Conservation (phyloP, 2,113 vertebrate genomes). For the Harpagus bidentatus region DNA sequence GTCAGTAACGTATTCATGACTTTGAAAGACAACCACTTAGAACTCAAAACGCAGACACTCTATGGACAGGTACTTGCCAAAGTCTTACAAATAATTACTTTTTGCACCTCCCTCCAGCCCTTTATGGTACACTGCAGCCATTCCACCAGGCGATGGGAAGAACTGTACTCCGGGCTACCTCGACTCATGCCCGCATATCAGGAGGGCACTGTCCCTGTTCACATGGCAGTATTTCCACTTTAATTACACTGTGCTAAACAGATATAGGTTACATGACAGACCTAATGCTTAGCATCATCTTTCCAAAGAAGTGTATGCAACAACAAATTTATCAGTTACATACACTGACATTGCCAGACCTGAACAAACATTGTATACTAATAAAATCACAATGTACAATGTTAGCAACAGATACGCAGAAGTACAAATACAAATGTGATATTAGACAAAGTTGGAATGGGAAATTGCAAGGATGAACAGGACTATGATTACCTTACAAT, state of each 20-base stretch:
- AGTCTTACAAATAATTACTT: neutral
- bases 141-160: neutral
- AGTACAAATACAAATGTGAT: neutral
- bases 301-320: neutral
- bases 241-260: neutral
- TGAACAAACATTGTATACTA: neutral
- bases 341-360: neutral
- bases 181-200: neutral
- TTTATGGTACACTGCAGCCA: neutral
- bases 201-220: neutral
- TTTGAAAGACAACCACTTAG: neutral
- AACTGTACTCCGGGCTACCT: neutral
- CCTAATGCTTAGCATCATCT: fast-evolving
- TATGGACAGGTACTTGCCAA: neutral
- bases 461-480: neutral
- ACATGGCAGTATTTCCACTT: neutral
- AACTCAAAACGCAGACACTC: neutral
- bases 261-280: neutral
- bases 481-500: neutral
- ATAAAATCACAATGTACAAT: neutral
- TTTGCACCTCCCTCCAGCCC: fast-evolving
- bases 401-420: neutral
- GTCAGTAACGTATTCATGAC: neutral
- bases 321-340: neutral
- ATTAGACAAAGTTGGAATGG: neutral